phyloP scores from a whole-genome alignment of 2,888 invertebrate species.

The Charanyca ferruginea region DNA sequence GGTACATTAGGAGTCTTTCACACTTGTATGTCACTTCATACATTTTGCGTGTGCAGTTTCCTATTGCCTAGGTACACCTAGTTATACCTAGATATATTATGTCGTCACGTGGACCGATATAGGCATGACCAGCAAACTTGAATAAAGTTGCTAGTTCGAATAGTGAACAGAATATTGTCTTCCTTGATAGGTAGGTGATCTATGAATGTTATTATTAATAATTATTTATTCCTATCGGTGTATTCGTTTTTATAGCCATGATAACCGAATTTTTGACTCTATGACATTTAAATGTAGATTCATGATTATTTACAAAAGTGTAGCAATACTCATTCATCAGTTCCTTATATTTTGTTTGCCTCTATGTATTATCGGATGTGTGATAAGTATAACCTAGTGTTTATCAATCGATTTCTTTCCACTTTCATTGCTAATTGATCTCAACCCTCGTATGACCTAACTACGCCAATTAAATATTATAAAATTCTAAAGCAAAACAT shows the following conservation, averaged over 20 bases:
- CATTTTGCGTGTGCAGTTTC: conserved; percentile 48
- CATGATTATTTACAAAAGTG: neutral
- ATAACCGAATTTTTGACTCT: neutral
- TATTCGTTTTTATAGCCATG: neutral
- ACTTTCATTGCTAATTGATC: conserved; percentile 15
- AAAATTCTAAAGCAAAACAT: conserved; percentile 40
- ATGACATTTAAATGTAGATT: neutral
- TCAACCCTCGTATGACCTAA: conserved; percentile 1
- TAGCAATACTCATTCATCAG: neutral
- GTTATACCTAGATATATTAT: conserved; percentile 2
- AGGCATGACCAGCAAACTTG: conserved; percentile 32
- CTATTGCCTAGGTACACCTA: conserved; percentile 26
- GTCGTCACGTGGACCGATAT: conserved; percentile 32
- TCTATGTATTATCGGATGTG: neutral
- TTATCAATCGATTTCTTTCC: conserved; percentile 2
- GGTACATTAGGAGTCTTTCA: conserved; percentile 58
- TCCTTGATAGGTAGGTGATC: conserved; percentile 21
- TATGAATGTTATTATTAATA: conserved; percentile 6
- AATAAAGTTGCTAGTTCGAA: conserved; percentile 1
- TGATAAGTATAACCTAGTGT: neutral
- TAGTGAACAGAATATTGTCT: conserved; percentile 14
- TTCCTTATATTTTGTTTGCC: neutral
- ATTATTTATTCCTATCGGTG: neutral
- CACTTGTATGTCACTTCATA: conserved; percentile 52
- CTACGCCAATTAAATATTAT: conserved; percentile 35